These are phyloP conservation scores for Dysidea cf. avara DNA, from an alignment of 37 sponge, comb jelly and placozoan genomes.

Conservation along the genomic window DNA sequence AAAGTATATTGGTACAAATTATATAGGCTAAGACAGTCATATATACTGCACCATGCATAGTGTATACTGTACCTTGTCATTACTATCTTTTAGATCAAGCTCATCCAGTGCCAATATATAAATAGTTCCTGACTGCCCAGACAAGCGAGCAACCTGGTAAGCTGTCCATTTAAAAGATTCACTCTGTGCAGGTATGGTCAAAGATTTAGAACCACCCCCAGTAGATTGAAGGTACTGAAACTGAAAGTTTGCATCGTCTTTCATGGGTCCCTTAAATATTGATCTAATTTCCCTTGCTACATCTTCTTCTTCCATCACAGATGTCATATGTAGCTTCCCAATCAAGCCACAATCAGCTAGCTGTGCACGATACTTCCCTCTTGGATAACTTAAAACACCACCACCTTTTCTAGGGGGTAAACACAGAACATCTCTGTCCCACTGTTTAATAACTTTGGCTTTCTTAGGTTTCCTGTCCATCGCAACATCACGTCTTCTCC, in stretches of 20 bases:
- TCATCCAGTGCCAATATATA: slow-evolving; percentile 1
- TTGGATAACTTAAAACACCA: background rate
- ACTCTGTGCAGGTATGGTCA: slow-evolving; percentile 27
- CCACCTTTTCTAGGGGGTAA: background rate
- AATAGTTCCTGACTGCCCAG: slow-evolving; percentile 9
- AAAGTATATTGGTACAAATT: no score
- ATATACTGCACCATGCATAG: no score
- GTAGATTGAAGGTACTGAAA: slow-evolving; percentile 38
- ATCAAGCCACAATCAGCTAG: slow-evolving; percentile 17
- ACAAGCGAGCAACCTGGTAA: slow-evolving; percentile 10
- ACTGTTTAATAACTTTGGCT: slow-evolving; percentile 2
- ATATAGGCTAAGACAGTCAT: no score
- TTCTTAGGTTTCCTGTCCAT: no score
- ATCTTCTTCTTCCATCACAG: slow-evolving; percentile 33
- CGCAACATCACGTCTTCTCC: no score
- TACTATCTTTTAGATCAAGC: background rate
- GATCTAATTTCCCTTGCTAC: slow-evolving; percentile 26
- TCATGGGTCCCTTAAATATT: slow-evolving; percentile 44
- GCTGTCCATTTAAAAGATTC: slow-evolving; percentile 36
- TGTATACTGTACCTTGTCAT: background rate
- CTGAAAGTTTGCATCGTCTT: slow-evolving; percentile 19
- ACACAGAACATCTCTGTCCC: slow-evolving; percentile 20
- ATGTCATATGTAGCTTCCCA: slow-evolving; percentile 38
- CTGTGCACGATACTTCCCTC: slow-evolving; percentile 21
- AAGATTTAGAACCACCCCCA: slow-evolving; percentile 27